These are phyloP conservation scores for Vidua chalybeata DNA, from an alignment of 2,113 vertebrate genomes.

Conservation along the genomic window DNA sequence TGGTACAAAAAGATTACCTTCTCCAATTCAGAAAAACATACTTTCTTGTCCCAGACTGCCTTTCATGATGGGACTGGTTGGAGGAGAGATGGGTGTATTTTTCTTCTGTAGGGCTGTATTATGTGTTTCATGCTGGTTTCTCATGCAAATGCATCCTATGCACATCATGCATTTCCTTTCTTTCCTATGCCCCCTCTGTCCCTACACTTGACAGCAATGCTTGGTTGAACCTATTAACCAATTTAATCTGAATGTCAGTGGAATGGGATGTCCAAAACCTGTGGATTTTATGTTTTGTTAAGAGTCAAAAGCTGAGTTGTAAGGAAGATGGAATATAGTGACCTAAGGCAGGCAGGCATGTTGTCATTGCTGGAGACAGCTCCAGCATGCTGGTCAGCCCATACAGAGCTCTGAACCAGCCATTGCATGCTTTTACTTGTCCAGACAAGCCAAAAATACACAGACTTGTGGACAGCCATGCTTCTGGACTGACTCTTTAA, in stretches of 20 bases:
- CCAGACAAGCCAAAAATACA: background rate
- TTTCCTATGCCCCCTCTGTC: background rate
- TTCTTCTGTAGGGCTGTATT: background rate
- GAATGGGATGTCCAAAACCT: background rate
- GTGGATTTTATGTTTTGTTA: background rate
- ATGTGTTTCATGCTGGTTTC: background rate
- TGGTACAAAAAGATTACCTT: background rate
- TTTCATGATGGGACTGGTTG: background rate
- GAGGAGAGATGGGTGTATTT: background rate
- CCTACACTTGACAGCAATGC: background rate
- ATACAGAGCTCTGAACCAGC: background rate
- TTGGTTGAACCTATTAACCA: background rate
- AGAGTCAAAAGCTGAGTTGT: background rate
- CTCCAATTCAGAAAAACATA: background rate
- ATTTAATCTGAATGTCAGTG: background rate
- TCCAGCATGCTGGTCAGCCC: background rate
- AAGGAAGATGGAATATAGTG: background rate
- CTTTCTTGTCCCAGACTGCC: background rate
- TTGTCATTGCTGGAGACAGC: background rate
- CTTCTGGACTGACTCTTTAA: background rate
- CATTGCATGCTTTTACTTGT: background rate
- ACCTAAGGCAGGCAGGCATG: background rate
- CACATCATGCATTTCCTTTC: background rate
- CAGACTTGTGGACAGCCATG: background rate
- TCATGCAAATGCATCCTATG: background rate